Base-by-base conservation (phyloP, 2,888 invertebrate genomes). In the Agrotis ipsilon region DNA sequence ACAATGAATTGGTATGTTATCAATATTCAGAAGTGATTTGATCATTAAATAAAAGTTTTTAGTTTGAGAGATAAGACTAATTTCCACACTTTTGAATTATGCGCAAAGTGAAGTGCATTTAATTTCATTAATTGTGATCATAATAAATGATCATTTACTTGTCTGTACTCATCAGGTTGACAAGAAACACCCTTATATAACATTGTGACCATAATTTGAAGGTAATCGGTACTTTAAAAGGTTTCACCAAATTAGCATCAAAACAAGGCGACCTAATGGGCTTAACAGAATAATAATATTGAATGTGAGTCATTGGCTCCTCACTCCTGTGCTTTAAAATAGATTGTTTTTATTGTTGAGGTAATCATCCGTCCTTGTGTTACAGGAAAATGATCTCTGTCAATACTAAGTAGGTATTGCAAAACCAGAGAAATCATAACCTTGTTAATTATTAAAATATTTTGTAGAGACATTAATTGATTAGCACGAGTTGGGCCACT, bases 221-320 rank as follows among this genome's bases (percentile, higher is more conserved):
- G 16, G 60, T 78, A 69, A 74, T 66, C 54, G 69, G 19, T 52
- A 54, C 48, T 64, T 69, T 63, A 60, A 27, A 69, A 69, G 73
- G 75, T 65, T 86, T 85, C 81, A 58, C 39, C 19, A 58, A 72
- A 83, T 83, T 72, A 80, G 24, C 54, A 63, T 49, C 24, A 59
- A 32, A 54, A 61, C 57, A 46, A 46, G 45, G 49, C 45, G 43
- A 64, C 48, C 13, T 83, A 76, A 83, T 75, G 54, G 45, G 72
- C 80, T 80, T 77, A 80, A 49, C 65, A 63, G 21, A 48, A 52
- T 68, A 60, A 65, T 61, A 75, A 48, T 54, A 48, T 79, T 45
- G 52, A 58, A 63, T 58, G 24, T 74, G 58, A 63, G 57, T 54
- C 75, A 59, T 74, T 61, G 48, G 48, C 43, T 48, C 21, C 4